Evolutionary conservation across 2,797 vertebrate genomes (phyloP), one percentile per base, ranked within the genome.

Genomic region (Lophura swinhoii): DNA sequence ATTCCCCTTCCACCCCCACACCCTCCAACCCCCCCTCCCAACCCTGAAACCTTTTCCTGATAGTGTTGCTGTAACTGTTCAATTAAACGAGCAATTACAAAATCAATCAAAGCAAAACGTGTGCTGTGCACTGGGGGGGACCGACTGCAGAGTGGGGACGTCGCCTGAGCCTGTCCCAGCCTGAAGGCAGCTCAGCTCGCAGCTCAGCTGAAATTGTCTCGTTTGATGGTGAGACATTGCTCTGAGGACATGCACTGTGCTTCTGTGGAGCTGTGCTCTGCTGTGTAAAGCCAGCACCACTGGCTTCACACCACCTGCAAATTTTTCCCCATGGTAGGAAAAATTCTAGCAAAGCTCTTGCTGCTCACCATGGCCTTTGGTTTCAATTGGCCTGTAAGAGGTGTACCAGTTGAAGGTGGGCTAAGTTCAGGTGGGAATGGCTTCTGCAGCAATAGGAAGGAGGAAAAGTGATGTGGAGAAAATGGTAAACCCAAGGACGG

Each of bases 51-150:
- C 95, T 91, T 94, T 93, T 58, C 95, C 95, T 91, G 88, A 63
- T 83, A 83, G 92, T 91, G 95, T 92, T 95, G 94, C 94, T 92
- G 96, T 89, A 91, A 64, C 81, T 89, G 92, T 95, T 96, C 94
- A 95, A 96, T 95, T 94, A 96, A 92, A 95, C 2, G 79, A 96
- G 92, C 92, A 94, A 95, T 95, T 96, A 96, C 59, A 96, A 95
- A 95, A 94, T 95, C 95, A 95, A 96, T 95, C 93, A 95, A 89
- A 86, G 1, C 23, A 14, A 70, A 85, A 4, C 59, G 44, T 74
- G 84, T 28, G 88, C 93, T 5, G 41, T 18, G 92, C 21, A 7
- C 87, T 12, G 67, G 79, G 92, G 81, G 92, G 88, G 55, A 73
- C 72, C 1, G 4, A n/a, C 84, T 79, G 88, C 56, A 29, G 91